These are phyloP conservation scores for Bothrops jararaca DNA, from an alignment of 2,113 vertebrate genomes.

Conservation along the genomic window DNA sequence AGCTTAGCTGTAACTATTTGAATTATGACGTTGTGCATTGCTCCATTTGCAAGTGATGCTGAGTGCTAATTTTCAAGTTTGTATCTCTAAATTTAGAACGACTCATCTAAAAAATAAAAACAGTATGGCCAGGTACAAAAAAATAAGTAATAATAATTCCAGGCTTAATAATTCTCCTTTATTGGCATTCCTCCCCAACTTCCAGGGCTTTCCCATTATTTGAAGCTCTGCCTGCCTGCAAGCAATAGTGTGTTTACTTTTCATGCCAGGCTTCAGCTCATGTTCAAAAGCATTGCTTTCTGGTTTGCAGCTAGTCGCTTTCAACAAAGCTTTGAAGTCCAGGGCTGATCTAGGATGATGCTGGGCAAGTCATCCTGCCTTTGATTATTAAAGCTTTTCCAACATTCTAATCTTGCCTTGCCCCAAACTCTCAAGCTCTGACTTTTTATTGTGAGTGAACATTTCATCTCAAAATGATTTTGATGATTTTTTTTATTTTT, in stretches of 20 bases:
- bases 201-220: slow-evolving; percentile 7
- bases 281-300: slow-evolving; percentile 17
- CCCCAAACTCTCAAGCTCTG: slow-evolving; percentile 15
- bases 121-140: not conserved
- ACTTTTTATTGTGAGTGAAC: slow-evolving; percentile 36
- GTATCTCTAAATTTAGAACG: not conserved
- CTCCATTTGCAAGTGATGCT: not conserved
- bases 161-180: not conserved
- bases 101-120: not conserved
- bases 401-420: slow-evolving; percentile 30
- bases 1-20: not conserved
- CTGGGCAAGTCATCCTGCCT: not conserved
- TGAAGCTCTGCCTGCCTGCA: not conserved
- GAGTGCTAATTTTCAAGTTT: not conserved
- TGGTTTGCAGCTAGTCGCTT: slow-evolving; percentile 32
- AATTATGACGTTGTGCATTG: not conserved
- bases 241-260: slow-evolving; percentile 5
- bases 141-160: not conserved
- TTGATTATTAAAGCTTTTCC: slow-evolving; percentile 30
- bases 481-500: slow-evolving; percentile 43
- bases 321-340: not conserved
- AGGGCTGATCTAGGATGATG: slow-evolving; percentile 4
- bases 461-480: slow-evolving; percentile 50
- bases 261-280: slow-evolving; percentile 8
- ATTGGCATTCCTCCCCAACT: slow-evolving; percentile 3